Conservation (phyloP, 2,888 invertebrate species). For the Cheilosia vulpina region DNA sequence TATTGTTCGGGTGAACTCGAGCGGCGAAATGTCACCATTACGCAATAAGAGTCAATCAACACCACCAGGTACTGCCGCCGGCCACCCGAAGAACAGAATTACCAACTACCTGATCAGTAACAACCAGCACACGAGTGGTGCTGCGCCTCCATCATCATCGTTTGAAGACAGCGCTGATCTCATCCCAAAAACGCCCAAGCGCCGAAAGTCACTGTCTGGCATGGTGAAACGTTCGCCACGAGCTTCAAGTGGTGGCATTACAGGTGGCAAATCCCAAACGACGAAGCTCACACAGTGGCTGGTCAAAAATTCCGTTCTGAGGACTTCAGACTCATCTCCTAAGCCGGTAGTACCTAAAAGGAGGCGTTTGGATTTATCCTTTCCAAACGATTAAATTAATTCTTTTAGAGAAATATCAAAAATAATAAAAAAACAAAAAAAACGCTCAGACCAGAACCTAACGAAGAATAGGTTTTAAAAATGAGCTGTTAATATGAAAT, state of each 20-base stretch:
- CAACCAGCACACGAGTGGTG: constrained; percentile 25
- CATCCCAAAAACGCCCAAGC: constrained; percentile 80
- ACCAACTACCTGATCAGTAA: constrained; percentile 81
- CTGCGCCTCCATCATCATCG: constrained; percentile 26
- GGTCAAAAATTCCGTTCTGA: constrained; percentile 74
- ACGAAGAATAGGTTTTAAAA: constrained; percentile 28
- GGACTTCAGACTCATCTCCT: constrained; percentile 32
- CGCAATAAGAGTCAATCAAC: constrained; percentile 74
- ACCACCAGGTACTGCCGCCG: constrained; percentile 31
- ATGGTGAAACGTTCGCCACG: constrained; percentile 57
- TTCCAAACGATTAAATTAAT: constrained; percentile 47
- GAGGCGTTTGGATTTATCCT: constrained; percentile 76
- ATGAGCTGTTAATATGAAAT: constrained; percentile 27
- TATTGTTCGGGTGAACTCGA: constrained; percentile 79
- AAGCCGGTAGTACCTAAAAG: constrained; percentile 47
- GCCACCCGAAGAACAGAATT: constrained; percentile 77
- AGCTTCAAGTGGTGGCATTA: not conserved
- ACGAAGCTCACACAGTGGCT: constrained; percentile 82
- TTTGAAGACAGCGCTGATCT: constrained; percentile 46
- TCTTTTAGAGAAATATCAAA: constrained; percentile 27
- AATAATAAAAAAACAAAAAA: not conserved
- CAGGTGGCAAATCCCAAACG: constrained; percentile 75
- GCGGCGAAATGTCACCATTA: constrained; percentile 80
- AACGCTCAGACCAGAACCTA: constrained; percentile 27
- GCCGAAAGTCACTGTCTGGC: constrained; percentile 74